Evolutionary conservation across 2,888 invertebrate species (phyloP).

Genomic region (Hydriomena furcata): DNA sequence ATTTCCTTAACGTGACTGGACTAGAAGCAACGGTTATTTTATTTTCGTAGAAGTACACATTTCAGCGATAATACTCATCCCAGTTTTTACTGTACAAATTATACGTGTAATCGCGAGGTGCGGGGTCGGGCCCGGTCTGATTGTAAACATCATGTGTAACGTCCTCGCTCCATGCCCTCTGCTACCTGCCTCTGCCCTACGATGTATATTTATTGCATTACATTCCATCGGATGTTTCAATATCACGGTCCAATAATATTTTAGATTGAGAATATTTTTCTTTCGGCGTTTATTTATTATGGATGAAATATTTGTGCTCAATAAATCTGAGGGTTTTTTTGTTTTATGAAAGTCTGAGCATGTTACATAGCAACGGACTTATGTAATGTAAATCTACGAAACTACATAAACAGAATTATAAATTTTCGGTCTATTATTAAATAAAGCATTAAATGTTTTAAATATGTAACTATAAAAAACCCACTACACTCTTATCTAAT

Average conservation of each 20-base stretch:
- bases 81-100: slow-evolving; percentile 27
- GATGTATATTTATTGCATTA: slow-evolving; percentile 48
- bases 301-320: slow-evolving; percentile 23
- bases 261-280: slow-evolving; percentile 53
- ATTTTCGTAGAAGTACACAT: slow-evolving; percentile 40
- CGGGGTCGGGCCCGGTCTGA: slow-evolving; percentile 39
- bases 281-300: slow-evolving; percentile 32
- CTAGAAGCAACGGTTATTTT: slow-evolving; percentile 43
- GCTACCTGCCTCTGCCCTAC: slow-evolving; percentile 35
- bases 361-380: neutral
- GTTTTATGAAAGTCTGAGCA: neutral
- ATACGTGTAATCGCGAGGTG: slow-evolving; percentile 30
- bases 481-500: too few species aligned
- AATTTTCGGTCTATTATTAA: too few species aligned
- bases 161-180: slow-evolving; percentile 39
- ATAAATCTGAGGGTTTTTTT: slow-evolving; percentile 2
- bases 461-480: too few species aligned
- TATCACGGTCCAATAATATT: slow-evolving; percentile 55
- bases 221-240: slow-evolving; percentile 52
- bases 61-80: slow-evolving; percentile 35
- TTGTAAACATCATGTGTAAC: slow-evolving; percentile 48
- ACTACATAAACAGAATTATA: too few species aligned
- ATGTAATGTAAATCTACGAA: too few species aligned
- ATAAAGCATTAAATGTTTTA: too few species aligned
- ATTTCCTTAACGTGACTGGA: slow-evolving; percentile 61